Percentiles rank a stretch among this genome's conserved stretches.
Evolutionary conservation across 2,113 vertebrate genomes (phyloP).

Genomic region (Furnarius figulus): DNA sequence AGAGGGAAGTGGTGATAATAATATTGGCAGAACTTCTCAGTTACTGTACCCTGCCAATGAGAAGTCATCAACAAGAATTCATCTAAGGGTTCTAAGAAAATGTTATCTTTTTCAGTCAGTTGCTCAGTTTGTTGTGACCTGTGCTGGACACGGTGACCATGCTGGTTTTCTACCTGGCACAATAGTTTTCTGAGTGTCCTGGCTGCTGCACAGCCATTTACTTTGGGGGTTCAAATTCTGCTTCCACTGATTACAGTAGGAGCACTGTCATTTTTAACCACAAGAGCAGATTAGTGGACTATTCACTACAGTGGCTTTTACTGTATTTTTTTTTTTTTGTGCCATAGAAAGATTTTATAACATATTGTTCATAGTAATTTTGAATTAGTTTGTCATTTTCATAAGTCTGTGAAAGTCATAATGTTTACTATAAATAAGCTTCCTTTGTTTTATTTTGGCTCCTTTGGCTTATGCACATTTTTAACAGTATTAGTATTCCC

Average conservation of each 20-base stretch:
- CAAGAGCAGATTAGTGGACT: neutral
- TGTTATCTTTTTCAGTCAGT: neutral
- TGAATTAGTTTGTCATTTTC: neutral
- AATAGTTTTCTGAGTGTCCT: neutral
- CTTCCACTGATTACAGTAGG: neutral
- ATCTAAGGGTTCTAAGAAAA: neutral
- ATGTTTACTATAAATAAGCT: conserved; percentile 21
- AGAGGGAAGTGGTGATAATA: neutral
- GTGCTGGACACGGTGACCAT: neutral
- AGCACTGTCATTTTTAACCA: neutral
- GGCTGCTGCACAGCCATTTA: neutral
- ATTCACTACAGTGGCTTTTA: neutral
- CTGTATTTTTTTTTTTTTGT: neutral
- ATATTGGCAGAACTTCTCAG: neutral
- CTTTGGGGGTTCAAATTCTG: neutral
- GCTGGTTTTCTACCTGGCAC: neutral
- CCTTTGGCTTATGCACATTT: neutral
- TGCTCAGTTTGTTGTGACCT: neutral
- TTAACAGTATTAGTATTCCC: neutral
- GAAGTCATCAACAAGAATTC: neutral
- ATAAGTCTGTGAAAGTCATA: neutral
- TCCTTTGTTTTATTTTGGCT: conserved; percentile 20
- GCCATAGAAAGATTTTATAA: neutral
- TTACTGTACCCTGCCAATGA: neutral
- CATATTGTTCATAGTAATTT: neutral